Conservation (phyloP, 92 coral and sea anemone species). For the Scolanthus callimorphus region DNA sequence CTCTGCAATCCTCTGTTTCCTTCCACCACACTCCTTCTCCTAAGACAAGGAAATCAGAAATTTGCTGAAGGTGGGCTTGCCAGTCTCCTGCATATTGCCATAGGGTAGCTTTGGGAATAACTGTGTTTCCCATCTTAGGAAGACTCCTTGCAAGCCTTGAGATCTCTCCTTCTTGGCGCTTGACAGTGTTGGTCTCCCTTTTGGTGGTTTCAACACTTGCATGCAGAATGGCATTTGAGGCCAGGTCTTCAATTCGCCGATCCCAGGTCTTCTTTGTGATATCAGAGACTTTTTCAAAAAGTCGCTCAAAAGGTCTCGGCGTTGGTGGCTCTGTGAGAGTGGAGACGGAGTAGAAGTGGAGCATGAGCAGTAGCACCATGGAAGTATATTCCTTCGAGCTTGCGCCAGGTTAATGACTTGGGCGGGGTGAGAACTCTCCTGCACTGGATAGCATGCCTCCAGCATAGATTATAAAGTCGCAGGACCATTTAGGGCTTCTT, state of each 20-base stretch:
- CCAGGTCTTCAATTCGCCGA: slow-evolving; percentile 27
- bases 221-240: slow-evolving; percentile 45
- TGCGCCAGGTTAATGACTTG: slow-evolving; percentile 31
- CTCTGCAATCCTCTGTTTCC: slow-evolving; percentile 1
- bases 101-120: slow-evolving; percentile 11
- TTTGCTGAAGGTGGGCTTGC: slow-evolving; percentile 49
- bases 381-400: slow-evolving; percentile 58
- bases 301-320: slow-evolving; percentile 41
- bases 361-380: slow-evolving; percentile 24
- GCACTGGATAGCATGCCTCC: slow-evolving; percentile 57
- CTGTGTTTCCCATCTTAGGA: slow-evolving; percentile 28
- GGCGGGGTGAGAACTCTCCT: slow-evolving; percentile 33
- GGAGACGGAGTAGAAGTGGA: slow-evolving; percentile 9
- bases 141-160: slow-evolving; percentile 31
- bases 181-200: slow-evolving; percentile 1
- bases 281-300: slow-evolving; percentile 37
- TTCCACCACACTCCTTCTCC: slow-evolving; percentile 67
- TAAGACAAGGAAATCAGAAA: slow-evolving; percentile 43
- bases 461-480: slow-evolving; percentile 44
- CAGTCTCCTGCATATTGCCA: slow-evolving; percentile 47
- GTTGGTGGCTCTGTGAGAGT: slow-evolving; percentile 36
- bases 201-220: slow-evolving; percentile 19
- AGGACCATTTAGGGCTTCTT: slow-evolving; percentile 42
- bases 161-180: slow-evolving; percentile 34
- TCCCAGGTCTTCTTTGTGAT: slow-evolving; percentile 46